These are phyloP conservation scores for Diabrotica balteata DNA, from an alignment of 2,888 invertebrate genomes.

Conservation along the genomic window DNA sequence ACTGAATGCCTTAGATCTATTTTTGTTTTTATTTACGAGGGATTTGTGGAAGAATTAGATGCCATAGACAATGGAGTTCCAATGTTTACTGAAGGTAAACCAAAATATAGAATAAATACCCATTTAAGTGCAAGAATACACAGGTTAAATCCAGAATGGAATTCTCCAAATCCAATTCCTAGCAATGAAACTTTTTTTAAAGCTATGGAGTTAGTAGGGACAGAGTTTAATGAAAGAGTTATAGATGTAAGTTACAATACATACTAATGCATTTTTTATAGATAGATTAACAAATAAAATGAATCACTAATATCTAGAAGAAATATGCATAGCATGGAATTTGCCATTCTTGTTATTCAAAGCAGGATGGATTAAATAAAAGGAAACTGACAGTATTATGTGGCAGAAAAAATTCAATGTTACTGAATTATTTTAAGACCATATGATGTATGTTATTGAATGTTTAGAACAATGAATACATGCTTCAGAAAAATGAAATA, in stretches of 20 bases:
- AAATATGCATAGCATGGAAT: no score
- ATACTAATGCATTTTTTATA: background rate
- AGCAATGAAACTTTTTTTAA: slow-evolving; percentile 73
- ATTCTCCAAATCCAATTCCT: slow-evolving; percentile 60
- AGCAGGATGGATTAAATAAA: no score
- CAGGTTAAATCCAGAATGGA: slow-evolving; percentile 87
- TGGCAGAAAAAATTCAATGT: no score
- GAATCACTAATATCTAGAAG: no score
- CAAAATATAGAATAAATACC: slow-evolving; percentile 80
- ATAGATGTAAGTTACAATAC: slow-evolving; percentile 50
- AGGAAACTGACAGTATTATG: no score
- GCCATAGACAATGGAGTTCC: slow-evolving; percentile 97
- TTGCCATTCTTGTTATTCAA: no score
- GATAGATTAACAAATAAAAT: no score
- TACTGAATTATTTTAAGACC: no score
- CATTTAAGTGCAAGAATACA: slow-evolving; percentile 78
- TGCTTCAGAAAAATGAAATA: no score
- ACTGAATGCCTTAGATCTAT: slow-evolving; percentile 65
- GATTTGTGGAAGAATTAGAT: slow-evolving; percentile 92
- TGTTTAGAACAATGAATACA: no score
- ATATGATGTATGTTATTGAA: no score
- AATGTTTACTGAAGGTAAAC: slow-evolving; percentile 73
- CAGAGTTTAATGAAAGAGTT: slow-evolving; percentile 79
- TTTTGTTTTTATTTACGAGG: slow-evolving; percentile 80
- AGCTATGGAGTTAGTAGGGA: slow-evolving; percentile 80